Percentiles rank a stretch among this genome's conserved stretches.
Evolutionary conservation across 2,888 invertebrate genomes (phyloP).

Genomic region (Thymelicus acteon): DNA sequence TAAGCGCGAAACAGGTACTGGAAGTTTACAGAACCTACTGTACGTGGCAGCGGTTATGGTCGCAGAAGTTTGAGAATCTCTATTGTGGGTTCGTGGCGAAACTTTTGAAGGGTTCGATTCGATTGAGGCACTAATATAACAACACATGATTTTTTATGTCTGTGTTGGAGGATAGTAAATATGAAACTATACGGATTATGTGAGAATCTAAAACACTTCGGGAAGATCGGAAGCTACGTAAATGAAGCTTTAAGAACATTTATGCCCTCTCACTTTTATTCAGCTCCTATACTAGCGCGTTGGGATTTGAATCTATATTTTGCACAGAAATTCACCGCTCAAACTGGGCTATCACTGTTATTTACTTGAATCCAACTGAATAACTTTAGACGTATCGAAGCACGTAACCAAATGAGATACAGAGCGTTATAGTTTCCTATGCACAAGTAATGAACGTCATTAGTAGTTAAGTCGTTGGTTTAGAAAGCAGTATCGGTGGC

Average conservation of each 20-base stretch:
- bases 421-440: slow-evolving; percentile 27
- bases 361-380: neutral
- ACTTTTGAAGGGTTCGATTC: slow-evolving; percentile 2
- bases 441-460: slow-evolving; percentile 33
- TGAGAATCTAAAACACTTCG: too few relatives aligned
- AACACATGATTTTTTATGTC: too few relatives aligned
- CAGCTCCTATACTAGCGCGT: neutral
- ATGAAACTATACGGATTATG: too few relatives aligned
- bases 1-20: slow-evolving; percentile 18
- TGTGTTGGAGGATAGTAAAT: too few relatives aligned
- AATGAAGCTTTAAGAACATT: too few relatives aligned
- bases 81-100: neutral
- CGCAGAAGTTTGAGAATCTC: slow-evolving; percentile 5
- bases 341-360: neutral
- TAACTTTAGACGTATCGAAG: slow-evolving; percentile 1
- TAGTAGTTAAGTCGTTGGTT: slow-evolving; percentile 31
- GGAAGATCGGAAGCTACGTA: too few relatives aligned
- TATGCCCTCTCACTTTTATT: too few relatives aligned
- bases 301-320: neutral
- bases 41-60: slow-evolving; percentile 5
- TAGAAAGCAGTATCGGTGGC: slow-evolving; percentile 22
- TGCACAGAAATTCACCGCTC: neutral
- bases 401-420: slow-evolving; percentile 11
- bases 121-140: neutral
- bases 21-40: slow-evolving; percentile 13